Percentiles rank a stretch among this genome's conserved stretches.
Conservation (phyloP, 2,113 vertebrate species). For the Eidolon helvum region DNA sequence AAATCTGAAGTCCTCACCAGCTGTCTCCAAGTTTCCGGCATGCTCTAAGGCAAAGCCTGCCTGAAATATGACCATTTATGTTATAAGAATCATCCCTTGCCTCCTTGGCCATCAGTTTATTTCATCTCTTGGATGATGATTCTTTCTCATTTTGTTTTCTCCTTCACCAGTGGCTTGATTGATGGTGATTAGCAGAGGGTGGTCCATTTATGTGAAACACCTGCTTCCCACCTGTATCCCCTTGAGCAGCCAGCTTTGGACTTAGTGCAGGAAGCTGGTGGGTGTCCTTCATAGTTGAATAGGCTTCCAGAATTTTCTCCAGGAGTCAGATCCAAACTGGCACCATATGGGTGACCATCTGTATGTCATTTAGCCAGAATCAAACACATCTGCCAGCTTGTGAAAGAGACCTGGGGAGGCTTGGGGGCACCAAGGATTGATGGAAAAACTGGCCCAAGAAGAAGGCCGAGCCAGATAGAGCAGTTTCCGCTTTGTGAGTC, state of each 20-base stretch:
- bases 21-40: conserved; percentile 1
- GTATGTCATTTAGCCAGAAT: conserved; percentile 75
- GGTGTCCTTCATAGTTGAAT: conserved; percentile 76
- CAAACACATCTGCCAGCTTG: conserved; percentile 75
- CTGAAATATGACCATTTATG: neutral
- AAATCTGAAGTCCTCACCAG: neutral
- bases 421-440: conserved; percentile 69
- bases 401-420: conserved; percentile 65
- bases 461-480: conserved; percentile 54
- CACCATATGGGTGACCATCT: conserved; percentile 85
- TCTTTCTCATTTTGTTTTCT: conserved; percentile 57
- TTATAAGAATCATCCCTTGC: neutral
- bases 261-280: neutral
- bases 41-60: conserved; percentile 22
- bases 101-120: neutral
- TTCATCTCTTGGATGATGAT: conserved; percentile 20
- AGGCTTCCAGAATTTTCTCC: conserved; percentile 56
- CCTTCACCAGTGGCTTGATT: conserved; percentile 27
- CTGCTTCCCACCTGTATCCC: conserved; percentile 66
- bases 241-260: conserved; percentile 51
- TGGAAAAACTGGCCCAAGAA: conserved; percentile 61
- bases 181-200: conserved; percentile 59
- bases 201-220: neutral
- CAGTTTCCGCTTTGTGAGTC: conserved; percentile 34
- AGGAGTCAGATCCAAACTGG: conserved; percentile 78